Evolutionary conservation across 2,113 vertebrate species (phyloP).

Genomic region (Climacteris rufus): DNA sequence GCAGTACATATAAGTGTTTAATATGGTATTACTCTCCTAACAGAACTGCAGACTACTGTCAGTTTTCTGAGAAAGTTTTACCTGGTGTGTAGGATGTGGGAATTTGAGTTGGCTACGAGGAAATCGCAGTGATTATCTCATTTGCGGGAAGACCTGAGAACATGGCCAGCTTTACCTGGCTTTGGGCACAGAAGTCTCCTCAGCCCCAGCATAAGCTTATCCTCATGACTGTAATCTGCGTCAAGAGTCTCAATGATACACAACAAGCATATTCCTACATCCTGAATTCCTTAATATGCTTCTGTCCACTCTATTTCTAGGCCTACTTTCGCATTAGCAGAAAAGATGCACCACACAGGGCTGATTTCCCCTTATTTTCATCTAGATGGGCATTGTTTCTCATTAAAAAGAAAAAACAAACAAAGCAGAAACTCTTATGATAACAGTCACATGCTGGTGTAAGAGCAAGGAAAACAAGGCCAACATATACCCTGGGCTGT

Average conservation of each 20-base stretch:
- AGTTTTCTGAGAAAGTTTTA: background rate
- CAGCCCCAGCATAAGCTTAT: background rate
- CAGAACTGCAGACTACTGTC: background rate
- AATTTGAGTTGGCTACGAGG: background rate
- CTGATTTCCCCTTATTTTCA: background rate
- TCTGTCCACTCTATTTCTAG: background rate
- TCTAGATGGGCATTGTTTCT: background rate
- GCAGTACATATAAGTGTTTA: background rate
- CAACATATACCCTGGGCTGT: background rate
- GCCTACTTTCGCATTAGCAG: background rate
- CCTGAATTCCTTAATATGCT: background rate
- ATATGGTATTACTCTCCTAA: background rate
- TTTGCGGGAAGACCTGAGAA: background rate
- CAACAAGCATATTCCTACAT: background rate
- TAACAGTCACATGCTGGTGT: background rate
- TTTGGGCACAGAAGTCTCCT: background rate
- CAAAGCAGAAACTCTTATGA: too few species aligned
- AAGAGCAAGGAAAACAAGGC: background rate
- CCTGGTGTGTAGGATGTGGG: rapidly evolving
- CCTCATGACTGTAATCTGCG: rapidly evolving
- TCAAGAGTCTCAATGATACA: background rate
- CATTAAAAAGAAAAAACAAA: background rate
- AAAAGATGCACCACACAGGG: rapidly evolving
- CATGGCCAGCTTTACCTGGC: rapidly evolving
- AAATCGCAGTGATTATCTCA: background rate